Base-by-base conservation (phyloP, 2,797 vertebrate genomes). In the Falco peregrinus region DNA sequence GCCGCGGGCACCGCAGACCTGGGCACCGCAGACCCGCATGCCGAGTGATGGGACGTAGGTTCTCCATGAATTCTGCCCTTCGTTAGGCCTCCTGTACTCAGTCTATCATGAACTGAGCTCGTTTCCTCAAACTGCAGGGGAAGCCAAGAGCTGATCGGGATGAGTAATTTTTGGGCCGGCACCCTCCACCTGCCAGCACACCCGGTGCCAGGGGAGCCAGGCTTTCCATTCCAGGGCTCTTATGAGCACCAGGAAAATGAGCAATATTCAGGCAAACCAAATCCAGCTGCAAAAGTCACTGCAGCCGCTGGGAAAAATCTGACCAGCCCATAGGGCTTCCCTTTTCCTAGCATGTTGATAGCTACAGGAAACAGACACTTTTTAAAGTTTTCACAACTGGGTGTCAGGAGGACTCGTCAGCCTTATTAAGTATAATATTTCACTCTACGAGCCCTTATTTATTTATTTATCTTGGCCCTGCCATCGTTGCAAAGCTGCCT, bases 381-480 rank as follows among this genome's bases (percentile, higher is more conserved):
- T 24, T 67, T 10, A 89, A 94, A 90, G 92, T 61, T 95, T 95
- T 95, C 80, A 92, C 92, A 92, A 92, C 56, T 43, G 25, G 64
- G 71, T 88, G 95, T 93, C 86, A 77, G 59, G 59, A 94, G 65
- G 70, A 73, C 67, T 70, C 28, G 10, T 71, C 87, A 56, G 78
- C 94, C 92, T 93, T 63, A 87, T 45, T 93, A 87, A 94, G 82
- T 71, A 63, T 3, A 88, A 37, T 65, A 77, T 87, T 96, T 64
- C 78, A 83, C 33, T 63, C 21, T 24, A 28, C 13, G n/a, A 96
- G 71, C n/a, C 48, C 45, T 93, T 95, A 93, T 95, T 95, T 95
- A 87, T 89, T 95, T 93, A 73, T 96, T 93, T 95, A 29, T 87
- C 77, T 93, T 95, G 91, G 94, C 84, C 45, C 68, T 67, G 45